Percentiles rank a stretch among this genome's conserved stretches.
Evolutionary conservation across 2,797 vertebrate genomes (phyloP).

Genomic region (Remorina albescens): DNA sequence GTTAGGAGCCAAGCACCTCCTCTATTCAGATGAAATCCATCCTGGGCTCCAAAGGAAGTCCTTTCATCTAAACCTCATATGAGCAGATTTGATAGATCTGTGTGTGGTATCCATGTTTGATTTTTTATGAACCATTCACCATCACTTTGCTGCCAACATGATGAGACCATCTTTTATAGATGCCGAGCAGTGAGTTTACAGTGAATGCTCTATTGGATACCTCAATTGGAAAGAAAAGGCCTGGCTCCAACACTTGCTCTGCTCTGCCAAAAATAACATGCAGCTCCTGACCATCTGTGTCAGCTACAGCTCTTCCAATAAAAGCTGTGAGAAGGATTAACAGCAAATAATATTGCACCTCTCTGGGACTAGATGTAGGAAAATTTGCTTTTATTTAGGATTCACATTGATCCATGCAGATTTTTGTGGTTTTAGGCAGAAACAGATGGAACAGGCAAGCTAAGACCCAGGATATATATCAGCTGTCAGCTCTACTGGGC

Average conservation of each 20-base stretch:
- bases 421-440: not conserved
- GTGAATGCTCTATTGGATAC: constrained; percentile 26
- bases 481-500: not conserved
- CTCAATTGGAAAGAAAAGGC: constrained; percentile 35
- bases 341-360: constrained; percentile 26
- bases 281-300: constrained; percentile 63
- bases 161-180: constrained; percentile 9
- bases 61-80: not conserved
- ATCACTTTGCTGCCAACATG: not conserved
- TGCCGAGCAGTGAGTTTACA: constrained; percentile 9
- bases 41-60: not conserved
- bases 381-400: not conserved
- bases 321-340: constrained; percentile 31
- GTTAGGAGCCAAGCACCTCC: no score
- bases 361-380: not conserved
- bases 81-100: not conserved
- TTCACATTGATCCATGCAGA: not conserved
- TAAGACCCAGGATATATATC: not conserved
- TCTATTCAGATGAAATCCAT: not conserved
- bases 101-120: not conserved
- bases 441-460: not conserved
- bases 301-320: constrained; percentile 24
- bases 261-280: constrained; percentile 62
- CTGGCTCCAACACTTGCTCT: constrained; percentile 37
- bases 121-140: not conserved